phyloP scores from a whole-genome alignment of 2,797 vertebrate genomes.

The Neoniphon sammara region DNA sequence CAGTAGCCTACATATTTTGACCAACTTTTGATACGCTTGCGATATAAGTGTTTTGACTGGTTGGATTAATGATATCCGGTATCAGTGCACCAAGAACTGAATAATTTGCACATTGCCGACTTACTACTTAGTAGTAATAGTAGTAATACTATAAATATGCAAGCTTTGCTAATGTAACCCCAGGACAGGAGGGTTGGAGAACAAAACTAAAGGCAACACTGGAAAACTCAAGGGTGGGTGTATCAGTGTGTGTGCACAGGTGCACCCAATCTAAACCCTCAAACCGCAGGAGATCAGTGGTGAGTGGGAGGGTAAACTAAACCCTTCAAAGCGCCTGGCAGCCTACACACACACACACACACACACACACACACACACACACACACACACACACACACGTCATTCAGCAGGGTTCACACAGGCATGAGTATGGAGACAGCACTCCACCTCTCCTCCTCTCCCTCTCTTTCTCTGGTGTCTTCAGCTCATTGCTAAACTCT shows the following conservation, averaged over 20 bases:
- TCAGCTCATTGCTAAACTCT: constrained; percentile 61
- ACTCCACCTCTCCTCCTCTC: constrained; percentile 28
- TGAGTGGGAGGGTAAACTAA: constrained; percentile 58
- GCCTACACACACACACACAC: constrained; percentile 22
- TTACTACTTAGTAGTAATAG: constrained; percentile 11
- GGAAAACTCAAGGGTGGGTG: constrained; percentile 45
- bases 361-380: constrained; percentile 36
- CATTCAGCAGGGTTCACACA: constrained; percentile 56
- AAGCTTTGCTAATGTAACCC: constrained; percentile 40
- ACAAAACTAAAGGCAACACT: constrained; percentile 50
- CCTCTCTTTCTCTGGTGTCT: constrained; percentile 31
- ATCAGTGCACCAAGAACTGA: neutral
- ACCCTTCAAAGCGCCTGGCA: constrained; percentile 57
- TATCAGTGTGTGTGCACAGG: constrained; percentile 73
- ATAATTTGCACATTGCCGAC: neutral
- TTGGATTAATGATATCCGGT: neutral
- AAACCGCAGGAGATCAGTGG: constrained; percentile 71
- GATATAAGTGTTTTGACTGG: neutral
- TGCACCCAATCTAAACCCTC: constrained; percentile 69
- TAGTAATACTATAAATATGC: constrained; percentile 46
- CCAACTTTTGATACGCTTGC: neutral
- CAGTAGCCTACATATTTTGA: neutral
- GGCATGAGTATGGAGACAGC: constrained; percentile 53
- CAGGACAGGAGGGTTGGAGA: constrained; percentile 17
- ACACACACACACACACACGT: constrained; percentile 27